Conservation (phyloP, 2,113 vertebrate species). For the Microcebus murinus region DNA sequence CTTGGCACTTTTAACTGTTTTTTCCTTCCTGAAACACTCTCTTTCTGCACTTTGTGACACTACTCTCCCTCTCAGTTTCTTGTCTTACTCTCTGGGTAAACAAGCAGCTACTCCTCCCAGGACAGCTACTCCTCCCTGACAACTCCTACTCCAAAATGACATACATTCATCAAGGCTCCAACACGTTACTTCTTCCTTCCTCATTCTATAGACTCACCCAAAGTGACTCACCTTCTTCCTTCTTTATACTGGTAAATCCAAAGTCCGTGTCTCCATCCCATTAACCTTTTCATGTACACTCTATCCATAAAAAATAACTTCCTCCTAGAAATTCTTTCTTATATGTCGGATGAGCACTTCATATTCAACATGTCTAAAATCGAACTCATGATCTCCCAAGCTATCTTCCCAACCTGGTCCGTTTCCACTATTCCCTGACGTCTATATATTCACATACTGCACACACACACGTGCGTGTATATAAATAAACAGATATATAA, state of each 20-base stretch:
- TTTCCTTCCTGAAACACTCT: not conserved
- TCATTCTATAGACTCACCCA: not conserved
- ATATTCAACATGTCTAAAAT: not conserved
- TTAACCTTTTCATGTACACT: not conserved
- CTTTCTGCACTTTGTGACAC: not conserved
- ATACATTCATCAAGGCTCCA: not conserved
- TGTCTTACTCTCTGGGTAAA: not conserved
- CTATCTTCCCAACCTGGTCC: not conserved
- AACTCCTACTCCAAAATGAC: not conserved
- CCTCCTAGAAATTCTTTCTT: not conserved
- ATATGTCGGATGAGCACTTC: not conserved
- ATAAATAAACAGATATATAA: not conserved
- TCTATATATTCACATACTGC: not conserved
- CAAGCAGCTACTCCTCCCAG: not conserved
- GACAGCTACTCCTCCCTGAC: not conserved
- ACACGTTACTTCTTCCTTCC: not conserved
- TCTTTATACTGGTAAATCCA: not conserved
- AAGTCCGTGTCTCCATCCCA: not conserved
- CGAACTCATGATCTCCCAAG: not conserved
- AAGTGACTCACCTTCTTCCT: not conserved
- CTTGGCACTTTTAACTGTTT: not conserved
- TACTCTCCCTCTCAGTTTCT: not conserved
- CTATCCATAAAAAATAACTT: not conserved
- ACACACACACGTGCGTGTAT: accelerated
- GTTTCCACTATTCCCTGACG: not conserved